phyloP scores from a whole-genome alignment of 2,888 invertebrate species.

The Balanococcus diminutus region DNA sequence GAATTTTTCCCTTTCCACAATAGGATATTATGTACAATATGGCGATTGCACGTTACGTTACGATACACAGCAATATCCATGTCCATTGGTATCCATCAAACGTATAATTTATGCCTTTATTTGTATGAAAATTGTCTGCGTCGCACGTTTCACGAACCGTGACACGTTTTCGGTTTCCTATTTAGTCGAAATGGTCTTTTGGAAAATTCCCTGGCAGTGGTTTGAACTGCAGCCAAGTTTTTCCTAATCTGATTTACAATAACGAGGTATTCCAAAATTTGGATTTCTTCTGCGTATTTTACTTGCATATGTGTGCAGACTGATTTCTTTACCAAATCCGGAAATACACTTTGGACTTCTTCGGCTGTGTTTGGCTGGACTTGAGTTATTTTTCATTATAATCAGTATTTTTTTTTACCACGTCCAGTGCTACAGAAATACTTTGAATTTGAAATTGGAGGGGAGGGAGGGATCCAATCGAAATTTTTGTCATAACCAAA shows the following conservation, averaged over 20 bases:
- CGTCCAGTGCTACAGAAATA: too few relatives aligned
- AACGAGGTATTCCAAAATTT: not conserved
- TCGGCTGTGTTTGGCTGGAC: too few relatives aligned
- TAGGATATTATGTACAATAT: not conserved
- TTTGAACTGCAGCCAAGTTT: not conserved
- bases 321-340: too few relatives aligned
- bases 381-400: too few relatives aligned
- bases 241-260: not conserved
- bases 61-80: not conserved
- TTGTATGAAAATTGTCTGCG: not conserved
- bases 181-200: not conserved
- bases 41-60: not conserved
- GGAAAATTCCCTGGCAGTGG: not conserved
- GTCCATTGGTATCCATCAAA: not conserved
- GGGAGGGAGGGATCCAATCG: too few relatives aligned
- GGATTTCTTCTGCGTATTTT: not conserved
- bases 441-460: too few relatives aligned
- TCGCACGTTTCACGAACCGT: not conserved
- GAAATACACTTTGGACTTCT: too few relatives aligned
- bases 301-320: too few relatives aligned
- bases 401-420: not conserved
- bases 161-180: not conserved
- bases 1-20: not conserved
- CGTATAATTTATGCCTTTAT: not conserved
- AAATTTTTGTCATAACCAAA: too few relatives aligned